Conservation (phyloP, 2,113 vertebrate genomes). For the Asarcornis scutulata region DNA sequence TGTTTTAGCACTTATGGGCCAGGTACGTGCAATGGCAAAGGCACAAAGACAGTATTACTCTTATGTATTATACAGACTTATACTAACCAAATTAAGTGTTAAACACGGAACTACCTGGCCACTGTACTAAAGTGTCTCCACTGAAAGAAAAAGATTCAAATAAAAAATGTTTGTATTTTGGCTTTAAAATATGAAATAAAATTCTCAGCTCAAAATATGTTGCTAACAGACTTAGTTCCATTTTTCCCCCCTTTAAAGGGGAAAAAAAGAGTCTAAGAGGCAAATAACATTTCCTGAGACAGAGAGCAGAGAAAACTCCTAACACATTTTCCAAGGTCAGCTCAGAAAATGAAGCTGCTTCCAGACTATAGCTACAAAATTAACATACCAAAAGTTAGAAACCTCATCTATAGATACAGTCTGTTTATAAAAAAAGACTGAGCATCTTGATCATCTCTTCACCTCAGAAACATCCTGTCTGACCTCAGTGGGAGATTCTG, state of each 20-base stretch:
- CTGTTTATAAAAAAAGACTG: neutral
- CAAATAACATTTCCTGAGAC: constrained; percentile 1
- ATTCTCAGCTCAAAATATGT: neutral
- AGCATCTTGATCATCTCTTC: neutral
- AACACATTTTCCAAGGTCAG: neutral
- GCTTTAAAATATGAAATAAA: neutral
- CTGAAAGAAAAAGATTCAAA: neutral
- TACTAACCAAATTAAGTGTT: neutral
- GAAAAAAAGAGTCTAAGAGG: neutral
- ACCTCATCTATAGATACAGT: neutral
- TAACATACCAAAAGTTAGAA: neutral
- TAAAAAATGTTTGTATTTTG: neutral
- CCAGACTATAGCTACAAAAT: neutral
- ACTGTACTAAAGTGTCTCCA: neutral
- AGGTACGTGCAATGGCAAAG: neutral
- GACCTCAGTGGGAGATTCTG: neutral
- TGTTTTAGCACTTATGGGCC: neutral
- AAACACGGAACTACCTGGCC: neutral
- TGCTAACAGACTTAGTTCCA: neutral
- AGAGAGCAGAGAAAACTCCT: neutral
- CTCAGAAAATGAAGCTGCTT: neutral
- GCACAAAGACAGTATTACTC: neutral
- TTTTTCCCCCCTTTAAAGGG: neutral
- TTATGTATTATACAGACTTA: neutral
- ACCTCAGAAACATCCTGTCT: neutral